Base-by-base conservation (phyloP, 2,797 vertebrate genomes). In the Poeciliopsis paucimaculata region DNA sequence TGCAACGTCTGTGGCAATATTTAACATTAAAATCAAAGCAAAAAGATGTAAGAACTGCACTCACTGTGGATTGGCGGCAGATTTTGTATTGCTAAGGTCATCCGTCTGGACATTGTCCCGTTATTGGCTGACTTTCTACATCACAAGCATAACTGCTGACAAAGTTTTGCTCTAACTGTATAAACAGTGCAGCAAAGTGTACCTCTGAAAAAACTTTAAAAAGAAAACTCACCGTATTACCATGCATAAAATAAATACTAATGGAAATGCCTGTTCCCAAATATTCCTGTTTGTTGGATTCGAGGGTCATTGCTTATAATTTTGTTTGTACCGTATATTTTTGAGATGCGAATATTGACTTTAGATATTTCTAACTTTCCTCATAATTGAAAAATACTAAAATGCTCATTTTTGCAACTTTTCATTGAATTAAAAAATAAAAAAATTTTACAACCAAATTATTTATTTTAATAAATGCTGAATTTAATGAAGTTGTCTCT, bases 61-160 rank as follows among this genome's bases (percentile, higher is more conserved):
- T n/a, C 3, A 23, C 62, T 49, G 46, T 79, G 76, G 39, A 81
- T 80, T 76, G 77, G 62, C 60, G 34, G 68, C 78, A 71, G 53
- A 57, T 81, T 82, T 81, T 77, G n/a, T 20, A 47, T 81, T 15
- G 60, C 77, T 84, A 55, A 87, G 72, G 75, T 88, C 88, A 77
- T 90, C 55, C 78, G 41, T 87, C 71, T 85, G 85, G 74, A 77
- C 68, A 15, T 51, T 6, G 66, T 82, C 57, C 78, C 43, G 36
- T 77, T 73, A 4, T 79, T 15, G 76, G 78, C 78, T 72, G 75
- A 80, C 47, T 80, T 82, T 81, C n/a, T 16, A 70, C 47, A 0
- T 83, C 41, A 76, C 72, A 79, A 77, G 66, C 0, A 47, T 46
- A 66, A 79, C 73, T 34, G 10, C 78, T 82, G 86, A 87, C 78